Base-by-base conservation (phyloP, 2,888 invertebrate genomes). In the Oasisia sp. region DNA sequence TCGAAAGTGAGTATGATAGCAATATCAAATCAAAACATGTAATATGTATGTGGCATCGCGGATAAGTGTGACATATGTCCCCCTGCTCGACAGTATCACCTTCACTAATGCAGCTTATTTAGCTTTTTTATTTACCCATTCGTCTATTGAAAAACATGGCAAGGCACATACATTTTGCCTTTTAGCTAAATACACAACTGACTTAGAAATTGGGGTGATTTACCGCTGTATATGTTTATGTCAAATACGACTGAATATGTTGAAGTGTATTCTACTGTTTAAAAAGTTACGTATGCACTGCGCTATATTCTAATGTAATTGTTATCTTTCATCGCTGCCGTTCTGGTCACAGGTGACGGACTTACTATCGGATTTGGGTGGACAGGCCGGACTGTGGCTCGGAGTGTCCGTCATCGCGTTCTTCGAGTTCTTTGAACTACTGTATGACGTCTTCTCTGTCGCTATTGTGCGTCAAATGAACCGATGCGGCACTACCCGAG, bases 321-420 rank as follows among this genome's bases (percentile, higher is more conserved):
- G 38, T 4, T 89, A 0, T 12, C 32, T 4, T 44, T 90, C 32
- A 90, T 3, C 90, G 7, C 7, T 44, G 7, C 7, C 32, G 27
- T 90, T 7, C 38, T 44, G 90, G 7, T 14, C 27, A 32, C 90
- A 92, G 92, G 44, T 32, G 11, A 8, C 89, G 32, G 91, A 50
- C 56, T 58, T 92, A 27, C 45, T 92, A 4, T 91, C 92, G 50
- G 92, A 92, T 32, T 27, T 92, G 32, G 92, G 92, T 32, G 92
- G 92, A n/a, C 92, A 92, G 56, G 92, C 92, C 56, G 92, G 92
- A 32, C 92, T 92, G 11, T 92, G 92, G 92, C 92, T 92, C 27
- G 92, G 92, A 12, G 58, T 92, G 27, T 92, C 92, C 2, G 91
- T 92, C 12, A 92, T 92, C n/a, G 91, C 92, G 14, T 58, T 92